These are phyloP conservation scores for Phania funesta DNA, from an alignment of 2,888 invertebrate genomes.

Conservation along the genomic window DNA sequence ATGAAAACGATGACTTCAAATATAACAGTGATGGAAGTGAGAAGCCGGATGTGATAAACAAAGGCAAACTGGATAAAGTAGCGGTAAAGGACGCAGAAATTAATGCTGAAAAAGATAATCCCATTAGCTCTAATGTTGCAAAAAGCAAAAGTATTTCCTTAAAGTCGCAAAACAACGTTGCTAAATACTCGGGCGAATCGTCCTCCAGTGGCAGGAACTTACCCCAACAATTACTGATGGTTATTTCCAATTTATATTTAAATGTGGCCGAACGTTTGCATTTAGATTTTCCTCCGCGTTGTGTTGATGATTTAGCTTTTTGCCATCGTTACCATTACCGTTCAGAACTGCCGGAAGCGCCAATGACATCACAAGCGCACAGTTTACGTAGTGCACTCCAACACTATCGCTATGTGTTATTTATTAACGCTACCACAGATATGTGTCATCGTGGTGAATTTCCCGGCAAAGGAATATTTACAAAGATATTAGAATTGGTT, in stretches of 20 bases:
- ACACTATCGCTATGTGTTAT: conserved; percentile 74
- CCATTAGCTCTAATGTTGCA: not conserved
- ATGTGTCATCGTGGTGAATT: conserved; percentile 76
- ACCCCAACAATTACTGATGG: conserved; percentile 72
- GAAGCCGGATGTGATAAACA: not conserved
- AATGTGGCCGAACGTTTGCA: conserved; percentile 74
- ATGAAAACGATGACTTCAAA: not conserved
- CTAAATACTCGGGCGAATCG: conserved; percentile 26
- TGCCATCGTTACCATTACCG: conserved; percentile 76
- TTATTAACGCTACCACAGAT: conserved; percentile 72
- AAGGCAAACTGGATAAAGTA: not conserved
- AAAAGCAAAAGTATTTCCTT: conserved; percentile 53
- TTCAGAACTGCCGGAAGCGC: conserved; percentile 72
- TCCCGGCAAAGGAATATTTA: conserved; percentile 75
- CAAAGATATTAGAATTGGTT: conserved; percentile 75
- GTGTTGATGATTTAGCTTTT: conserved; percentile 73
- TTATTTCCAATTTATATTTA: conserved; percentile 76
- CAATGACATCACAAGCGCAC: conserved; percentile 70
- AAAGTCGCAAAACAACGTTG: conserved; percentile 34
- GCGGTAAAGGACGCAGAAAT: not conserved
- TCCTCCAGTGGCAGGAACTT: conserved; percentile 36
- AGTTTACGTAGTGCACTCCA: conserved; percentile 72
- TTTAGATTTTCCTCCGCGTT: conserved; percentile 73
- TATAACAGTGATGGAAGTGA: not conserved
- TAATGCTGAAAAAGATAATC: not conserved